These are phyloP conservation scores for Chymomyza caudatula DNA, from an alignment of 2,888 invertebrate genomes.

Conservation along the genomic window DNA sequence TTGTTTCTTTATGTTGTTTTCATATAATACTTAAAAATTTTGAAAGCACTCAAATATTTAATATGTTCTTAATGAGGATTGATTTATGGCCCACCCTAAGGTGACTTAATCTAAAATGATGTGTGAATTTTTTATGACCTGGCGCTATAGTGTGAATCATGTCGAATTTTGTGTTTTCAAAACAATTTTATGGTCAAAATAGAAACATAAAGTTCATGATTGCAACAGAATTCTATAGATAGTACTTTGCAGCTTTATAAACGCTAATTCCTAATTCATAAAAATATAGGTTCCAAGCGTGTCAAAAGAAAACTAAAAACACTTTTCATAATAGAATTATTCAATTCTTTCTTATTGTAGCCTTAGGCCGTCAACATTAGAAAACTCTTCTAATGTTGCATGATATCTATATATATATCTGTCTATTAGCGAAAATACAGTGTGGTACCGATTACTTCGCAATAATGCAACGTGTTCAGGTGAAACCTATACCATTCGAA, in stretches of 20 bases:
- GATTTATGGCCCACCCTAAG: slow-evolving; percentile 18
- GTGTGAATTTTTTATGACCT: background rate
- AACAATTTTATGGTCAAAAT: background rate
- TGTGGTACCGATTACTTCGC: too few species aligned
- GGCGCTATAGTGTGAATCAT: background rate
- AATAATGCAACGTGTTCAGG: too few species aligned
- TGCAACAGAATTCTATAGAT: background rate
- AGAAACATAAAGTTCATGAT: background rate
- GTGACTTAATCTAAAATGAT: background rate
- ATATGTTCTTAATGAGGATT: slow-evolving; percentile 34
- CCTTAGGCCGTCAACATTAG: too few species aligned
- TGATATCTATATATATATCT: too few species aligned
- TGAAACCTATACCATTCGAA: too few species aligned
- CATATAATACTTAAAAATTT: background rate
- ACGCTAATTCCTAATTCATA: background rate
- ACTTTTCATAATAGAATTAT: too few species aligned
- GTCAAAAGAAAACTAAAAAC: too few species aligned
- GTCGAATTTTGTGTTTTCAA: background rate
- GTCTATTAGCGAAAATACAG: too few species aligned
- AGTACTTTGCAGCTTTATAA: too few species aligned
- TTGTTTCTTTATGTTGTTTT: background rate
- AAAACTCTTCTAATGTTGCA: too few species aligned
- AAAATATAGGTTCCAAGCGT: background rate
- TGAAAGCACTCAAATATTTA: slow-evolving; percentile 31
- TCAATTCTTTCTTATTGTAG: too few species aligned